Conservation (phyloP, 1,140 invertebrate species). For the Zaprionus africanus region DNA sequence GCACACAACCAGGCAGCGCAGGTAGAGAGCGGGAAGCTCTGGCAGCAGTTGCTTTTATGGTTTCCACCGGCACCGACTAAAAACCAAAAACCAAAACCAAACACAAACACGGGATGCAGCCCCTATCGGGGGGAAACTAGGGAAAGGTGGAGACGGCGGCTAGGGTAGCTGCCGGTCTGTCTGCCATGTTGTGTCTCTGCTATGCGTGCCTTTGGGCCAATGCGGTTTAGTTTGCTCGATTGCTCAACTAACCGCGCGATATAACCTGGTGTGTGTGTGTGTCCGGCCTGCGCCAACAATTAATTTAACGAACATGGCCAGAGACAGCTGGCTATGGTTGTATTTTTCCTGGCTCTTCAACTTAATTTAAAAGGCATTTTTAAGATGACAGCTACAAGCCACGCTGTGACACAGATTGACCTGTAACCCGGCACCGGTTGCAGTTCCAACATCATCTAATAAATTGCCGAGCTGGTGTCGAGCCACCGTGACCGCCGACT, state of each 20-base stretch:
- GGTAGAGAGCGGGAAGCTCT: conserved; percentile 8
- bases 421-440: neutral
- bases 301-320: conserved; percentile 54
- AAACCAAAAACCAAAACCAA: conserved; percentile 38
- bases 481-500: conserved; percentile 14
- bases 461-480: conserved; percentile 32
- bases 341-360: conserved; percentile 37
- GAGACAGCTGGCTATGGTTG: conserved; percentile 21
- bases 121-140: neutral
- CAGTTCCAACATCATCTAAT: conserved; percentile 24
- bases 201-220: conserved; percentile 59
- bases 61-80: conserved; percentile 52
- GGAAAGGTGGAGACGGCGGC: neutral
- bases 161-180: conserved; percentile 18
- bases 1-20: conserved; percentile 24
- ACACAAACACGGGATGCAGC: conserved; percentile 50
- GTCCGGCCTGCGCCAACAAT: conserved; percentile 55
- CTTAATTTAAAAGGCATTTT: conserved; percentile 52
- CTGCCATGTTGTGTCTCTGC: conserved; percentile 20
- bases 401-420: conserved; percentile 52
- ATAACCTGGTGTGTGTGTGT: conserved; percentile 22
- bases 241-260: conserved; percentile 71
- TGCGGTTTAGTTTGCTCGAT: conserved; percentile 70
- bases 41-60: conserved; percentile 62
- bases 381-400: conserved; percentile 37